These are phyloP conservation scores for Sandelia bainsii DNA, from an alignment of 2,797 vertebrate species.

Conservation along the genomic window DNA sequence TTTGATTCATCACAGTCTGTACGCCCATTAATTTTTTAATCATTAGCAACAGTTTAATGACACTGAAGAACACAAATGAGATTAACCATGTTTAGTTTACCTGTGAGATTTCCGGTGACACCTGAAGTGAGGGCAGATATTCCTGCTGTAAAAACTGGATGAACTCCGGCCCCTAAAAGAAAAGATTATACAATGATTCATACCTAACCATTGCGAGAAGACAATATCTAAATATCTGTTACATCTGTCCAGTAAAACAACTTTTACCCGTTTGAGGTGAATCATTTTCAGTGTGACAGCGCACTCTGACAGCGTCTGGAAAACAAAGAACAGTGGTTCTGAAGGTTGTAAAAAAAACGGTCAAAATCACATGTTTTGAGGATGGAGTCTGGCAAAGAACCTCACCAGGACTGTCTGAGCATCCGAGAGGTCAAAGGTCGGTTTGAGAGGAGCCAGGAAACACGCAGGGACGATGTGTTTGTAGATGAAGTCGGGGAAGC, in stretches of 20 bases:
- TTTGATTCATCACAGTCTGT: too few relatives aligned
- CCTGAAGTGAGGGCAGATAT: constrained; percentile 95
- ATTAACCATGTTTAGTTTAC: constrained; percentile 72
- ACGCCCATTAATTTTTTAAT: too few relatives aligned
- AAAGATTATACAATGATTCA: accelerated
- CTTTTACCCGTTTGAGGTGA: constrained; percentile 95
- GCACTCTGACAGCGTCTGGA: constrained; percentile 95
- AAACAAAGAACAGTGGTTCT: constrained; percentile 33
- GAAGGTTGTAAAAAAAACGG: neutral
- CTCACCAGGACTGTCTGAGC: constrained; percentile 96
- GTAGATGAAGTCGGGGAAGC: constrained; percentile 98
- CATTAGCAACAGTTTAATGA: too few relatives aligned
- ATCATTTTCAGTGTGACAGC: constrained; percentile 95
- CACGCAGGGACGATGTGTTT: constrained; percentile 97
- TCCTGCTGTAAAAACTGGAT: constrained; percentile 97
- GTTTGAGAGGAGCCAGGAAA: constrained; percentile 96
- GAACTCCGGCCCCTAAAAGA: constrained; percentile 91
- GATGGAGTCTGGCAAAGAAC: neutral
- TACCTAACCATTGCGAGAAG: accelerated
- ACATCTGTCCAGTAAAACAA: accelerated
- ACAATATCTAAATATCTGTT: neutral
- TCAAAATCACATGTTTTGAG: accelerated
- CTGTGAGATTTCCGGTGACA: constrained; percentile 96
- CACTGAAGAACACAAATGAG: too few relatives aligned
- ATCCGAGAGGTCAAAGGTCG: constrained; percentile 96